phyloP scores from a whole-genome alignment of 1,140 invertebrate genomes.

The Triops longicaudatus region DNA sequence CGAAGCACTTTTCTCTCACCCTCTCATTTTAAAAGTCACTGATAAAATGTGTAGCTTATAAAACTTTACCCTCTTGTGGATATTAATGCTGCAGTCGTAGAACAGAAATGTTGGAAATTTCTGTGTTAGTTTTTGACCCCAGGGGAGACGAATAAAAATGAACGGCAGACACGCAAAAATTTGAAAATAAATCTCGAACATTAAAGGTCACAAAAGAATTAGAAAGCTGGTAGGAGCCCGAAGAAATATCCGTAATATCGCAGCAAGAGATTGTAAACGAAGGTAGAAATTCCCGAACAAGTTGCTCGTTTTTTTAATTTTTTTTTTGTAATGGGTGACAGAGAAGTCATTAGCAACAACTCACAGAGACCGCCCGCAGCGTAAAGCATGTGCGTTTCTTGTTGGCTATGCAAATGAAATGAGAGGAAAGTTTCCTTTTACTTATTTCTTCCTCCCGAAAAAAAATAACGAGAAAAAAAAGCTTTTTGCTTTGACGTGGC shows the following conservation, averaged over 20 bases:
- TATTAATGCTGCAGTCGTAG: no score
- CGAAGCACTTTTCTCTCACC: neutral
- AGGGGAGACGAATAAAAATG: no score
- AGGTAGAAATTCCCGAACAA: neutral
- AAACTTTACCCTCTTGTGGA: no score
- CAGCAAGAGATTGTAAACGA: neutral
- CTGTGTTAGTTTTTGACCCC: no score
- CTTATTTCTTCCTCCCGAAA: neutral
- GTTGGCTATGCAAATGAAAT: neutral
- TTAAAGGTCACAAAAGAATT: neutral
- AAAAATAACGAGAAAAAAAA: neutral
- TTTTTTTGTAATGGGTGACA: neutral
- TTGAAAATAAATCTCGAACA: neutral
- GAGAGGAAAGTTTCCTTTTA: neutral
- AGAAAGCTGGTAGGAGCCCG: neutral
- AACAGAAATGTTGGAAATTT: no score
- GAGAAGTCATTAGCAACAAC: neutral
- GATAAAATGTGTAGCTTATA: no score
- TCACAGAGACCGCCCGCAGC: neutral
- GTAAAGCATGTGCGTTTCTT: neutral
- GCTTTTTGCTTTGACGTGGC: neutral
- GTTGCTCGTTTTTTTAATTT: neutral
- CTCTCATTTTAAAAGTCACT: no score
- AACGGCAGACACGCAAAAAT: no score
- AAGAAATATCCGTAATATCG: neutral